Evolutionary conservation across 2,113 vertebrate genomes (phyloP), one percentile per base, ranked within the genome.

Genomic region (Mohoua ochrocephala): DNA sequence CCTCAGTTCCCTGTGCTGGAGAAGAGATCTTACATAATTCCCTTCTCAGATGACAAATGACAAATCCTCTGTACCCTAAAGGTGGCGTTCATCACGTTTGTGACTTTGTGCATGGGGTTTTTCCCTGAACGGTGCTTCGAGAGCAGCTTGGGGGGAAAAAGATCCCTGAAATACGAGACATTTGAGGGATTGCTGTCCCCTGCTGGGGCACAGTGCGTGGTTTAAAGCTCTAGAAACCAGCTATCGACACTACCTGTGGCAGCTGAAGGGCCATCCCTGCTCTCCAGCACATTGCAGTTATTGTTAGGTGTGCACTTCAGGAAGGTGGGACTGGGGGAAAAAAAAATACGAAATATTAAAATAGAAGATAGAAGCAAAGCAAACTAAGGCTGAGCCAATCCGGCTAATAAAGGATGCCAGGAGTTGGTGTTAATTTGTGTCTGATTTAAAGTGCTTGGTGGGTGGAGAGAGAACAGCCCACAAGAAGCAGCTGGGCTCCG

Each of bases 401-500:
- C 7, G 10, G 78, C 71, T 91, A 91, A 97, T 93, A 93, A 91
- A 90, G 83, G 57, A 94, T 96, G 85, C 96, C 86, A 84, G 92
- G 85, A 97, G 92, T 73, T 94, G 92, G 90, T 96, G 96, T 73
- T 88, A 96, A 96, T 96, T 93, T 96, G 93, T 75, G 92, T 93
- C 96, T 95, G 96, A 97, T 97, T 97, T 96, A 91, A 97, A 96
- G 94, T 89, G 96, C 92, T 69, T 93, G 85, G 96, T 97, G 96
- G 96, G 96, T 81, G 96, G 96, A 91, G 95, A 96, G 85, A 97
- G 96, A 97, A 96, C 96, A 97, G 73, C 95, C 95, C 93, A 96
- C 96, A 93, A 89, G 96, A 95, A 96, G 96, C 96, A 97, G 96
- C 96, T 97, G 96, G 96, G 96, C 96, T 97, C 85, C 83, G 81